Base-by-base conservation (phyloP, 2,797 vertebrate genomes). In the Malurus leucopterus region DNA sequence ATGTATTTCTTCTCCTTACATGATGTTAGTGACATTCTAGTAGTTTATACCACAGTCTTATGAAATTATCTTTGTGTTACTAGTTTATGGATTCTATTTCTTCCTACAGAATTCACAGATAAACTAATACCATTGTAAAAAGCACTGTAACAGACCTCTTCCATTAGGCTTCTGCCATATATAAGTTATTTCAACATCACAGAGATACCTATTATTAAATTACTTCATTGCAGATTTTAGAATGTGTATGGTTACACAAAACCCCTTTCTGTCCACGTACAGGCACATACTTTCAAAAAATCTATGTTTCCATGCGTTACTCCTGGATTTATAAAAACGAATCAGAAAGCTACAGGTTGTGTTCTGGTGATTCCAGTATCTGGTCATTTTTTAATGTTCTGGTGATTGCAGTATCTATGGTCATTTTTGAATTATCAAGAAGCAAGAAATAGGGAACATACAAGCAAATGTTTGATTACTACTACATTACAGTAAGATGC, bases 211-310 rank as follows among this genome's bases (percentile, higher is more conserved):
- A 32, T 5, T 36, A 67, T 18, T 61, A 55, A n/a, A 73, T 44
- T 58, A n/a, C 16, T 59, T 57, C 41, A 70, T 0, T 74, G 16
- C 15, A 68, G 24, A 55, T 55, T 81, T 77, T 74, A 49, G 12
- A 69, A 8, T 18, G 34, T 26, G 21, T 23, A 76, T 8, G 34
- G 5, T 67, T 47, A 62, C 44, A 55, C 15, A 88, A 59, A 72
- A 65, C 1, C 0, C 13, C 44, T 4, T 14, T 15, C 22, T 41
- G 67, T 34, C 8, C 15, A 21, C 13, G 62, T 2, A 23, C 0
- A 41, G 43, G 30, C 18, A 64, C 9, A 16, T 6, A n/a, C 23
- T 80, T 81, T 15, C 18, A 63, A 86, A 67, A 3, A 74, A 54
- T 38, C 23, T 50, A 1, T 46, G 54, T 8, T 84, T 70, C 44